A percentile compares a stretch with the other conserved stretches of the same genome.
phyloP scores from a whole-genome alignment of 2,113 vertebrate genomes.

The Ariopsis seemanni region DNA sequence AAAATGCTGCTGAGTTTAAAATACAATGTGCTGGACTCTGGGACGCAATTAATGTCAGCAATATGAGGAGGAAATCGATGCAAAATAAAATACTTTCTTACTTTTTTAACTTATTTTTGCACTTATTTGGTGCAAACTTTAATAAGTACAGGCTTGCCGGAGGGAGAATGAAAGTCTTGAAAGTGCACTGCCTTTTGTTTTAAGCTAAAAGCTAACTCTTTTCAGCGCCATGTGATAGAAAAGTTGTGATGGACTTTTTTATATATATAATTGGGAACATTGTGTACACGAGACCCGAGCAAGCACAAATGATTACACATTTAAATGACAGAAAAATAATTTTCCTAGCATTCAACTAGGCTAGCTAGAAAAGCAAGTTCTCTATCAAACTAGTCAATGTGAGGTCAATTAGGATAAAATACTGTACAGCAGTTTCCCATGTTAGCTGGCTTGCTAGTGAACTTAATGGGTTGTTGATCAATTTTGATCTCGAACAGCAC shows the following conservation, averaged over 20 bases:
- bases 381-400: too few relatives aligned
- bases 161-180: neutral
- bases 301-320: too few relatives aligned
- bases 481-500: neutral
- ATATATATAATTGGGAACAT: too few relatives aligned
- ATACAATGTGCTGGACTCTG: conserved; percentile 2
- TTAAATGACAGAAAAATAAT: too few relatives aligned
- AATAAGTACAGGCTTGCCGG: neutral
- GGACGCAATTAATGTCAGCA: conserved; percentile 27
- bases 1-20: neutral
- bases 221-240: neutral
- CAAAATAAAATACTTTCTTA: neutral
- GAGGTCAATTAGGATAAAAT: too few relatives aligned
- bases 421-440: neutral
- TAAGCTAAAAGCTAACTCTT: neutral
- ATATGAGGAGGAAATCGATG: neutral
- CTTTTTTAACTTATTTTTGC: conserved; percentile 1
- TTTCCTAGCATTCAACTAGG: too few relatives aligned
- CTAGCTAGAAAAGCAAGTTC: too few relatives aligned
- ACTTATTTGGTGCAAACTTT: neutral
- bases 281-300: too few relatives aligned
- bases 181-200: neutral
- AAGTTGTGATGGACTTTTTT: neutral
- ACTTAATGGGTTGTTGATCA: neutral
- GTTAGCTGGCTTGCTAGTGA: neutral